Evolutionary conservation across 2,797 vertebrate species (phyloP).

Genomic region (Coendou prehensilis): DNA sequence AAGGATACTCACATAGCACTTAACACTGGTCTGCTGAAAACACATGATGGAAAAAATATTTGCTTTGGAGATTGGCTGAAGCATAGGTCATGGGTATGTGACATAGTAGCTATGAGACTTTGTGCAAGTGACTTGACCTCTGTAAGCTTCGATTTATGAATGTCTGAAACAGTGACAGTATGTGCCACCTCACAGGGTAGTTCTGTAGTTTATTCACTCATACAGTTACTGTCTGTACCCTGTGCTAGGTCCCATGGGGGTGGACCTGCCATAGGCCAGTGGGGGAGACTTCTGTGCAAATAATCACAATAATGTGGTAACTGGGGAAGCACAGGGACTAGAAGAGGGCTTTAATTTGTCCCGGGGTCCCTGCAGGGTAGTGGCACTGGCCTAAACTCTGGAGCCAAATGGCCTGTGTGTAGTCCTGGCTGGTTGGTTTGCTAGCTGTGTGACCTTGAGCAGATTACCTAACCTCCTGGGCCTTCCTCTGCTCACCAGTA

Average conservation of each 20-base stretch:
- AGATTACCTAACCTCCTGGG: not conserved
- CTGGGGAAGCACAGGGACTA: not conserved
- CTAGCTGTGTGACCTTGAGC: not conserved
- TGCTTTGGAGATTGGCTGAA: not conserved
- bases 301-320: not conserved
- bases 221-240: conserved; percentile 47
- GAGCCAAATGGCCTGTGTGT: not conserved
- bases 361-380: not conserved
- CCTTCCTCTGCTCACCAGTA: conserved; percentile 11
- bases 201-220: conserved; percentile 4
- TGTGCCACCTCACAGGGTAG: not conserved
- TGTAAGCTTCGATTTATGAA: conserved; percentile 11
- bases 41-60: not conserved
- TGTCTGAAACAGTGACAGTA: not conserved
- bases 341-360: not conserved
- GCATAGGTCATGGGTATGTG: not conserved
- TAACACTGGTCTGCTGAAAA: conserved; percentile 30
- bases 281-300: conserved; percentile 58
- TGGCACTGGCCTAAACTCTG: not conserved
- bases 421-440: conserved; percentile 42
- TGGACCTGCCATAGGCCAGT: not conserved
- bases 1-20: not conserved
- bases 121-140: not conserved
- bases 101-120: not conserved
- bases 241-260: not conserved